A percentile compares a stretch with the other conserved stretches of the same genome.
These are phyloP conservation scores for Scelioninae gen. 2 DNA, from an alignment of 2,888 invertebrate genomes.

Conservation along the genomic window DNA sequence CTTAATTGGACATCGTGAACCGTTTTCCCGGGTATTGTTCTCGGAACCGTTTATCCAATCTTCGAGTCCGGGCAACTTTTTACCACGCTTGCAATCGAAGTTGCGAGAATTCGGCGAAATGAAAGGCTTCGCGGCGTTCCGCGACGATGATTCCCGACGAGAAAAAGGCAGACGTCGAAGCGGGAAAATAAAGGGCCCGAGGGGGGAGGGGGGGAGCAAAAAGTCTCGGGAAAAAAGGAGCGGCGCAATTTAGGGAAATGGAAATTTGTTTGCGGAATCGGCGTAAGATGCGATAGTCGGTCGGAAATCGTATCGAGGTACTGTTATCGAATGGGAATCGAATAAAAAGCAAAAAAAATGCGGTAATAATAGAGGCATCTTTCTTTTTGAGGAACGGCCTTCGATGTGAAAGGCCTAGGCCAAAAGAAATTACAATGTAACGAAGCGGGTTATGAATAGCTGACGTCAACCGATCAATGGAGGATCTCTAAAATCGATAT, in stretches of 20 bases:
- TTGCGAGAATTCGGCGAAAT: constrained; percentile 9
- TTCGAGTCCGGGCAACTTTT: constrained; percentile 24
- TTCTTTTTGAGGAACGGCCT: constrained; percentile 47
- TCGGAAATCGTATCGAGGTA: constrained; percentile 20
- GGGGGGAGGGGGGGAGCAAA: neutral
- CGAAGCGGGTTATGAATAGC: constrained; percentile 56
- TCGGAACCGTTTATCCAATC: constrained; percentile 47
- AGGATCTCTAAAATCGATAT: constrained; percentile 58
- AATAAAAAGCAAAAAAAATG: constrained; percentile 44
- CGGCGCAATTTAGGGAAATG: neutral
- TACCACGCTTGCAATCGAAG: constrained; percentile 6
- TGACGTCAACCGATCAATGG: constrained; percentile 56
- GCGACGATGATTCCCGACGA: no score
- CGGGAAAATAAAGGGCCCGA: no score
- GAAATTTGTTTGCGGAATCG: constrained; percentile 13
- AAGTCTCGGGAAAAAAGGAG: neutral
- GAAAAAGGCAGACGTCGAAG: no score
- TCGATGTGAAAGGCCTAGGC: constrained; percentile 56
- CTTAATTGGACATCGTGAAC: constrained; percentile 52
- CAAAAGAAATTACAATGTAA: constrained; percentile 58
- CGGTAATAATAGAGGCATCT: constrained; percentile 53
- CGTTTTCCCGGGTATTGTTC: constrained; percentile 51
- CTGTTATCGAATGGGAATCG: constrained; percentile 24
- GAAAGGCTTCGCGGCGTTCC: no score
- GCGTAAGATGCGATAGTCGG: neutral